A percentile compares a stretch with the other conserved stretches of the same genome.
Evolutionary conservation across 2,113 vertebrate species (phyloP).

Genomic region (Forbesichthys agassizii): DNA sequence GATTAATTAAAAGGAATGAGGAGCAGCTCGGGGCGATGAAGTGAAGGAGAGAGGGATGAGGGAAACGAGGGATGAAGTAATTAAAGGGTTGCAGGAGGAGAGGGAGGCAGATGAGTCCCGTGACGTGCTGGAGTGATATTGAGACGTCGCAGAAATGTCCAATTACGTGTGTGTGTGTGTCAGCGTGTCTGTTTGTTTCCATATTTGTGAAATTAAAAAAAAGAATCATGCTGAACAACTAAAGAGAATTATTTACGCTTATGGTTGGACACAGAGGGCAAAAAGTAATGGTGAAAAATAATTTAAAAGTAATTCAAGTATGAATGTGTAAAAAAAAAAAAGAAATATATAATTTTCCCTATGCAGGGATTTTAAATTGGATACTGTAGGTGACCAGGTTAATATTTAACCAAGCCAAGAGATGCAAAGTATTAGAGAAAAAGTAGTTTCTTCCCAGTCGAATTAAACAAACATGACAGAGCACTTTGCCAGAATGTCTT

Average conservation of each 20-base stretch:
- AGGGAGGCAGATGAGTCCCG: constrained; percentile 38
- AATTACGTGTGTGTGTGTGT: neutral
- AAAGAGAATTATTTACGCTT: neutral
- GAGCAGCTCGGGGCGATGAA: constrained; percentile 62
- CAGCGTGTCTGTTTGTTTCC: neutral
- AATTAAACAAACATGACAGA: constrained; percentile 14
- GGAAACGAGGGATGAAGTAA: constrained; percentile 65
- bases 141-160: constrained; percentile 46
- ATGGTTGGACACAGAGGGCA: neutral
- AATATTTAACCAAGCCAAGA: no score
- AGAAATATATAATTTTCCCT: neutral
- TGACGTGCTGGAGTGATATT: constrained; percentile 40
- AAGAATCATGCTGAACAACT: neutral
- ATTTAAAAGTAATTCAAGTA: neutral
- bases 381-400: neutral
- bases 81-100: constrained; percentile 57
- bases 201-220: neutral
- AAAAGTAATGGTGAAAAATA: constrained; percentile 2
- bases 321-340: neutral
- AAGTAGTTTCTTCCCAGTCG: neutral
- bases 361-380: neutral
- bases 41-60: constrained; percentile 66
- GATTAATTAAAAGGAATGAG: constrained; percentile 75
- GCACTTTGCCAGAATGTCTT: neutral
- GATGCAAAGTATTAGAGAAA: no score